Evolutionary conservation across 2,888 invertebrate genomes (phyloP), one percentile per base, ranked within the genome.

Genomic region (Galerucella pusilla): DNA sequence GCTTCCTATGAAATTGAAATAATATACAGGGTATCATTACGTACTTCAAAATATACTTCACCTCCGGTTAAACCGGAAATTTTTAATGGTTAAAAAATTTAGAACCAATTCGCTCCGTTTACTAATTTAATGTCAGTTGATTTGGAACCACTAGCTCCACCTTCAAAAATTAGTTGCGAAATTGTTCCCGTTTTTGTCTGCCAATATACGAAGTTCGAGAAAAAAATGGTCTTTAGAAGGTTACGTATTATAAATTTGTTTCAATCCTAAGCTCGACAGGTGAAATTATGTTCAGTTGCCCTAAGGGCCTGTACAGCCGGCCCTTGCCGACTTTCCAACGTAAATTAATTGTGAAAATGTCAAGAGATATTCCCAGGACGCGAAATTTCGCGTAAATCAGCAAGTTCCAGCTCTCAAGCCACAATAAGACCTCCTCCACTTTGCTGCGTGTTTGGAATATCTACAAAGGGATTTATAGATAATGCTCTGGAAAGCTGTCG

Each of bases 261-360:
- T 59, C 72, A 67, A 70, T 66, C 66, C 64, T 61, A 54, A 69
- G 60, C 66, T 54, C 76, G 78, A 81, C 79, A 80, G 77, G 73
- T 75, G 75, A 78, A 81, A 81, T 81, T 81, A 79, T 79, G 78
- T 79, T 78, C 73, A 77, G 79, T 75, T 76, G 78, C 77, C 80
- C 77, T 70, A 74, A 79, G 78, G 80, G 80, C 78, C 73, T 73
- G 79, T 82, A 81, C n/a, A 46, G 20, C 64, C 63, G 46, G 64
- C 64, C 64, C 64, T 49, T 46, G 64, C 71, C 76, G 78, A 79
- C 81, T 80, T 82, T 78, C 81, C 80, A 77, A 76, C 77, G 81
- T 78, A 80, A 81, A 82, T 82, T 82, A 83, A 83, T 82, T 80
- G 81, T 75, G 80, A 81, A 83, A 81, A 81, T 78, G 82, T 81